Evolutionary conservation across 2,888 invertebrate genomes (phyloP), one percentile per base, ranked within the genome.

Genomic region (Coronaproctus castanopsis): DNA sequence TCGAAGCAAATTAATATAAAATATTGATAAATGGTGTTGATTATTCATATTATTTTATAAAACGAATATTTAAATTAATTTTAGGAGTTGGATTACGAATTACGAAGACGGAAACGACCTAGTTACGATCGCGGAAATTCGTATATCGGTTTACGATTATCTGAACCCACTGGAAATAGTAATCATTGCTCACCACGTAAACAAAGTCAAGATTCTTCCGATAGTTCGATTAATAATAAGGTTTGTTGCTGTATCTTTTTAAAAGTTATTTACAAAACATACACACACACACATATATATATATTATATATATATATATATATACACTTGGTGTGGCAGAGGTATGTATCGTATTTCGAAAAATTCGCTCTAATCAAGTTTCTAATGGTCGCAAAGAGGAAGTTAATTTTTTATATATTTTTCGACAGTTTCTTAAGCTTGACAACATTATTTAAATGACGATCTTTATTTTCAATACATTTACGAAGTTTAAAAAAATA

Each of bases 91-190:
- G 71, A 71, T 72, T 87, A 87, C 69, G 85, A 85, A 69, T 72
- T 88, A 60, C 76, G 83, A 64, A 77, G 86, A 62, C 85, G 86
- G 70, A 73, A 75, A 63, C 67, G 68, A 62, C 64, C 75, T 73
- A 24, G 74, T 73, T 62, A 74, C 73, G 62, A 24, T 75, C 70
- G 76, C 57, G 81, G 82, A 48, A 86, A 83, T 72, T 83, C 86
- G 65, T 86, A 87, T 66, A 85, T 85, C 57, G 83, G 84, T 54
- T 81, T 83, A 71, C 75, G 84, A 65, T 73, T 85, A 65, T 84
- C 85, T 67, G 67, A 67, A 59, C 66, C 65, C 54, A 62, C 63
- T 51, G 64, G 62, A 21, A 55, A 57, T 54, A 62, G 59, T 61
- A 58, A 63, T 14, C 65, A 65, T 52, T 61, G 64, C 54, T 66